Conservation (phyloP, 1,140 invertebrate species). For the Pseudobourletiella spinata region DNA sequence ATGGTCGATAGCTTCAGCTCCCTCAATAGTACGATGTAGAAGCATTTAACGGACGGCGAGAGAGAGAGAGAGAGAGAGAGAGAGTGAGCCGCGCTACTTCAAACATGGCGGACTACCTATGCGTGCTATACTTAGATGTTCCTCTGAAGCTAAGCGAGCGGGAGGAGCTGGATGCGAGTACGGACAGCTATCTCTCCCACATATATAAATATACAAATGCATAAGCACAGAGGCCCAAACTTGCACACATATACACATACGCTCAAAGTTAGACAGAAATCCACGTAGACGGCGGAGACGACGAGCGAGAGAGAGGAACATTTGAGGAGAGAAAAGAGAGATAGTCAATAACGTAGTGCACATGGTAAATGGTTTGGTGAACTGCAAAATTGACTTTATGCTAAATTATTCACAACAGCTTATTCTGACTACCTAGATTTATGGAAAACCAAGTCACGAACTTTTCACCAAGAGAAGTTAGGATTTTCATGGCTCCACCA, state of each 20-base stretch:
- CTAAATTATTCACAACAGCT: slow-evolving; percentile 36
- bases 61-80: neutral
- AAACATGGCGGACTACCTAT: too few relatives aligned
- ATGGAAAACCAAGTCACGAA: slow-evolving; percentile 32
- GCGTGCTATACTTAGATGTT: too few relatives aligned
- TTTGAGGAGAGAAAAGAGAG: slow-evolving; percentile 14
- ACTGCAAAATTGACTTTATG: slow-evolving; percentile 37
- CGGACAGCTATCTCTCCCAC: too few relatives aligned
- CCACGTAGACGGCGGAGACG: too few relatives aligned
- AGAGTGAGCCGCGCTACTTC: neutral
- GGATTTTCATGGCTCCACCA: neutral
- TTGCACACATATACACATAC: slow-evolving; percentile 6
- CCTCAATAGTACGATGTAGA: too few relatives aligned
- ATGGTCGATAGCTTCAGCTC: too few relatives aligned
- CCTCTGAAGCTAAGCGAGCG: too few relatives aligned
- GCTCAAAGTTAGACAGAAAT: too few relatives aligned
- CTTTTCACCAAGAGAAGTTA: slow-evolving; percentile 20
- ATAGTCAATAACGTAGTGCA: slow-evolving; percentile 33
- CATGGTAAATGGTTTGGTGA: slow-evolving; percentile 37
- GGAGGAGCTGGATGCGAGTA: too few relatives aligned
- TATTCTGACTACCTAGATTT: slow-evolving; percentile 30
- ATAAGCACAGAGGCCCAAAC: neutral
- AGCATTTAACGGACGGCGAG: neutral
- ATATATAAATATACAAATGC: neutral
- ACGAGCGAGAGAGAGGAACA: too few relatives aligned